Base-by-base conservation (phyloP, 2,113 vertebrate genomes). In the Oenanthe oenanthe region DNA sequence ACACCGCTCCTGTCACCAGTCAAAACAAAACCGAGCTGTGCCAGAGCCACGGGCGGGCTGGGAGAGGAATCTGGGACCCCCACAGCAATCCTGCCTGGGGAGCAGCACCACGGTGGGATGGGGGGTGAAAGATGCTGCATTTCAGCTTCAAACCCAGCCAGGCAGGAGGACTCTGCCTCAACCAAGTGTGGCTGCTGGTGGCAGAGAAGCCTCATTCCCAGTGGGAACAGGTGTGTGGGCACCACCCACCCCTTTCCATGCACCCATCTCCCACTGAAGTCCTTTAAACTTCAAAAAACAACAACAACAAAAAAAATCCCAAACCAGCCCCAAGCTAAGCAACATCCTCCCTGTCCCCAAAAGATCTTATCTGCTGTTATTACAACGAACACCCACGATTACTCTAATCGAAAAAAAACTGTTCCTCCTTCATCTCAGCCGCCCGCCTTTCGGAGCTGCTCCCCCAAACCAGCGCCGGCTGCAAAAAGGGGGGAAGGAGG, bases 361-460 rank as follows among this genome's bases (percentile, higher is more conserved):
- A 8, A 92, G 96, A 96, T 95, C 84, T 95, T 96, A 96, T 96
- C 96, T 1, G 26, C 73, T 63, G 89, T 87, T 91, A 95, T 96
- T 95, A 96, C 87, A 92, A 81, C 61, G 29, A 91, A 94, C 95
- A 96, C 87, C 95, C 84, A 95, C 51, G 73, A 92, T 91, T 54
- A 66, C 80, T 54, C 42, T 81, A 91, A 96, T 92, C 84, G 80
- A 95, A 92, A 96, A 87, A 16, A 74, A 91, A 91, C 66, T 9
- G 68, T 56, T 96, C 73, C 70, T 84, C 83, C 93, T 80, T 73
- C 65, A 61, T 50, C 94, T 96, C 93, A 38, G 12, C 89, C 53
- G 16, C 0, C 9, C 62, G 56, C 47, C 7, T n/a, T 67, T 25
- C 0, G 0, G 71, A 48, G 75, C 93, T 68, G 77, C 51, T 58